Base-by-base conservation (phyloP, 2,888 invertebrate species). In the Rutpela maculata region DNA sequence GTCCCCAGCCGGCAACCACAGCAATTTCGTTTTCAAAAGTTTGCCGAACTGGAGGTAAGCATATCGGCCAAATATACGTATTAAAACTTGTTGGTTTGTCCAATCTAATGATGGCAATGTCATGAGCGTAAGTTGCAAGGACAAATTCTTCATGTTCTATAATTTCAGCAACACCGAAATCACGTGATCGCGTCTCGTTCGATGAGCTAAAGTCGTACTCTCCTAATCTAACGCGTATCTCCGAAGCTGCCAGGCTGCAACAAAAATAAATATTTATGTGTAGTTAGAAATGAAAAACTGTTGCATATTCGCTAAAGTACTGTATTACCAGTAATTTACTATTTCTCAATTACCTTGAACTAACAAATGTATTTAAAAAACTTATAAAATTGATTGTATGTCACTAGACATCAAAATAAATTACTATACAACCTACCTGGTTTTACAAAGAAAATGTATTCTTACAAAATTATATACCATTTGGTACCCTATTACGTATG, bases 1-100 rank as follows among this genome's bases (percentile, higher is more conserved):
- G 95, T 92, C 96, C 96, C 96, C 96, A 97, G 43, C 96, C 96
- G 74, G 93, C 95, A 17, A 95, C 94, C 74, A 93, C 91, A 50
- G 92, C 95, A 10, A 90, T 91, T 85, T 93, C 91, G 78, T 93
- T 92, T 19, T 92, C 93, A 84, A 94, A 93, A 5, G 91, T 88
- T 59, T 92, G 87, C 1, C 92, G 92, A 0, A 92, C 84, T 0
- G 95, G 94, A 0, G 97, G 97, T 79, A 97, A 91, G 87, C 97
- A 97, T 72, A 96, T 93, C 0, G 96, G 96, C 95, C 96, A 95
- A 70, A 97, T 94, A 85, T 95, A 96, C 0, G 93, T 92, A 84
- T 95, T 95, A 87, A 96, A 96, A 6, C 92, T 89, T 0, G 94
- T 93, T 0, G 94, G 91, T 10, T 92, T 89, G 78, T 93, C 91